Conservation (phyloP, 2,113 vertebrate genomes). For the Perca flavescens region DNA sequence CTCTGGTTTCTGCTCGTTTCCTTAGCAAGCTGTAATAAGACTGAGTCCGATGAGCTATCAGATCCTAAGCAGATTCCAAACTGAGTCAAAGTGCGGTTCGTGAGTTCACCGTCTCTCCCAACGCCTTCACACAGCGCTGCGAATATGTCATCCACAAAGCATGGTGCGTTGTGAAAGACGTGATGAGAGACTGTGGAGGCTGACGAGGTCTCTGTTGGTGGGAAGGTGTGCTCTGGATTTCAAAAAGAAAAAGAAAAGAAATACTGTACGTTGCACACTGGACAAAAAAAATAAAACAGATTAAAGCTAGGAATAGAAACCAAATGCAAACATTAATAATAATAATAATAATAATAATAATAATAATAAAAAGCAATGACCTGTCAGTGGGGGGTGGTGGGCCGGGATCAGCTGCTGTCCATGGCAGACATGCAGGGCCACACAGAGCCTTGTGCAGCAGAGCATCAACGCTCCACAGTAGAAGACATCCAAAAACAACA, state of each 20-base stretch:
- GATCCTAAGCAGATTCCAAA: constrained; percentile 74
- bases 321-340: background rate
- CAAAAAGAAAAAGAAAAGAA: background rate
- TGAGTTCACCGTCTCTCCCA: constrained; percentile 30
- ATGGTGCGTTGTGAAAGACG: background rate
- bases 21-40: constrained; percentile 44
- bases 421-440: constrained; percentile 15
- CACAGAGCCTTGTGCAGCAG: constrained; percentile 40
- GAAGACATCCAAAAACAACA: constrained; percentile 43
- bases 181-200: background rate
- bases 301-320: background rate
- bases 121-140: constrained; percentile 55
- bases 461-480: constrained; percentile 43
- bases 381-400: constrained; percentile 48
- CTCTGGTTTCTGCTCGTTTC: constrained; percentile 25
- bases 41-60: background rate
- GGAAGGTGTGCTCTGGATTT: background rate
- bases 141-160: constrained; percentile 63
- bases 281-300: constrained; percentile 4
- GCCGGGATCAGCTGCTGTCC: constrained; percentile 25
- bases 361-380: constrained; percentile 48
- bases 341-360: no score
- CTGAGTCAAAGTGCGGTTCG: constrained; percentile 30
- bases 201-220: background rate
- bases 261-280: background rate